Evolutionary conservation across 1,140 invertebrate species (phyloP).

Genomic region (Cydia pomonella): DNA sequence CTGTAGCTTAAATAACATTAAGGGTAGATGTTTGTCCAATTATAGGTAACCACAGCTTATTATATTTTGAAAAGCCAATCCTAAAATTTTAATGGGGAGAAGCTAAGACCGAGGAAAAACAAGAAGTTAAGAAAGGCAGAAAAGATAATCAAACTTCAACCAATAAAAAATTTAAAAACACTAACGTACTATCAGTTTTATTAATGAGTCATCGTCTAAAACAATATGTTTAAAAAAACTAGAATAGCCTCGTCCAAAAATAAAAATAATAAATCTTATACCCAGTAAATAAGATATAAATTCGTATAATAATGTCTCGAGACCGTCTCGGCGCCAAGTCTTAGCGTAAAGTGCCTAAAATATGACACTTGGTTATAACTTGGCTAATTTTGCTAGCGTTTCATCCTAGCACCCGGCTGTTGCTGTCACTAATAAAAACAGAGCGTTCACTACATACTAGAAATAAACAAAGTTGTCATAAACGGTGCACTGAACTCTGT

Average conservation of each 20-base stretch:
- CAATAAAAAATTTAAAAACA: neutral
- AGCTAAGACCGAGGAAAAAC: too few relatives aligned
- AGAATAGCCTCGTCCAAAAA: neutral
- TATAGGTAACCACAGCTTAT: too few relatives aligned
- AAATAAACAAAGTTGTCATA: slow-evolving; percentile 30
- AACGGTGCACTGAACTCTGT: slow-evolving; percentile 15
- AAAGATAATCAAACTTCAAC: too few relatives aligned
- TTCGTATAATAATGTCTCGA: slow-evolving; percentile 9
- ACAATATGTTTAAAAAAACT: neutral
- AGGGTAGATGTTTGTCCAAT: too few relatives aligned
- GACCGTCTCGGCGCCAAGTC: slow-evolving; percentile 31
- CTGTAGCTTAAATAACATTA: too few relatives aligned
- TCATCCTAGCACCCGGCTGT: slow-evolving; percentile 47
- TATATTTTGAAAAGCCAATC: too few relatives aligned
- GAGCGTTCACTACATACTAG: slow-evolving; percentile 39
- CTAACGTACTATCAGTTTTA: neutral
- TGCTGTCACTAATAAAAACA: slow-evolving; percentile 41
- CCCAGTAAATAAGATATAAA: neutral
- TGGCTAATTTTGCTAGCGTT: slow-evolving; percentile 53
- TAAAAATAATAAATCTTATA: neutral
- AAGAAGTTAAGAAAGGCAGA: too few relatives aligned
- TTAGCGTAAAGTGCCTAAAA: slow-evolving; percentile 52
- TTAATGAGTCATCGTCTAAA: neutral
- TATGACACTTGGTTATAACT: slow-evolving; percentile 50
- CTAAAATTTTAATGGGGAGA: too few relatives aligned